Evolutionary conservation across 37 sponge, comb jelly and placozoan species (phyloP).

Genomic region (Eunapius fragilis): DNA sequence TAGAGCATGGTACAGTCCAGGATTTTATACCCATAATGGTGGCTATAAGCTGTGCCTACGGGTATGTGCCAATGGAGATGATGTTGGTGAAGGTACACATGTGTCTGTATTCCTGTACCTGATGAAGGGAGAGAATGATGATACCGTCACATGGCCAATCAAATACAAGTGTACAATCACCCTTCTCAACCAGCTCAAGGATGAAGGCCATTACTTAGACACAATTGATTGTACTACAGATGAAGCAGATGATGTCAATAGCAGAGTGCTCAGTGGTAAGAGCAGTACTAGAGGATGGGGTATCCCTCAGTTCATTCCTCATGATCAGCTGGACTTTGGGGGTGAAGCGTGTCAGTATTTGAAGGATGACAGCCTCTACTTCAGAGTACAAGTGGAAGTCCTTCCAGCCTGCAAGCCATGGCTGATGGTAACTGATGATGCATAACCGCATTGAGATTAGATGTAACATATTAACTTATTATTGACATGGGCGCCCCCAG

Average conservation of each 20-base stretch:
- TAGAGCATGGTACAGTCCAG: too few relatives aligned
- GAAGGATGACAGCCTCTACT: conserved; percentile 30
- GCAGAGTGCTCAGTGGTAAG: conserved; percentile 1
- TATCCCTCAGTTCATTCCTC: conserved; percentile 15
- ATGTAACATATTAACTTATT: too few relatives aligned
- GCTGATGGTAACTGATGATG: too few relatives aligned
- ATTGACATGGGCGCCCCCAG: too few relatives aligned
- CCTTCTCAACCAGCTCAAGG: conserved; percentile 12
- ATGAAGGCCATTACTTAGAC: background rate
- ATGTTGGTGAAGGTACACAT: conserved; percentile 11
- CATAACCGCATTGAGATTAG: too few relatives aligned
- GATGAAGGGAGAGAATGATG: background rate
- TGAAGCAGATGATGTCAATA: background rate
- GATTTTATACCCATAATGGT: too few relatives aligned
- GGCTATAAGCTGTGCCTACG: conserved; percentile 26
- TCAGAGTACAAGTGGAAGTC: conserved; percentile 13
- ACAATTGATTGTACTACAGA: background rate
- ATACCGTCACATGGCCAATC: conserved; percentile 13
- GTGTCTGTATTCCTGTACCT: conserved; percentile 19
- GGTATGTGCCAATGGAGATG: conserved; percentile 9
- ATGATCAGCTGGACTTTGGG: background rate
- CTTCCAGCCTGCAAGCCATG: too few relatives aligned
- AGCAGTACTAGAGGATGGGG: background rate
- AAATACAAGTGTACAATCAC: background rate
- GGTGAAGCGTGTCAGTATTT: background rate